Conservation (phyloP, 2,888 invertebrate genomes). For the Polia nebulosa region DNA sequence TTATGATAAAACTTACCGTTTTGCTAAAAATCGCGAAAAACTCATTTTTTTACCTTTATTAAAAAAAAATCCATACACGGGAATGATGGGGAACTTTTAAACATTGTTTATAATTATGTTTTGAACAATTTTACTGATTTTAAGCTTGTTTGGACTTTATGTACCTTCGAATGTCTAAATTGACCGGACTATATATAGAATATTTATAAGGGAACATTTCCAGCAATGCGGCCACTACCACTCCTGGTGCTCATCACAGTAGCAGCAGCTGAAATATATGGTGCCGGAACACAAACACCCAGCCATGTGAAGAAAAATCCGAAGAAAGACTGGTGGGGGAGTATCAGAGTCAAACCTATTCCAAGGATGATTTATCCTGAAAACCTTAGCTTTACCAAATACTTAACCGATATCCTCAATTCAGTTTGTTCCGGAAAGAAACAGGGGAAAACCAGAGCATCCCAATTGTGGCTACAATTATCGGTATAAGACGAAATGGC, state of each 20-base stretch:
- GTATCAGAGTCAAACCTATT: not conserved
- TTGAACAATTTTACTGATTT: too few relatives aligned
- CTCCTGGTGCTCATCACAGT: conserved; percentile 21
- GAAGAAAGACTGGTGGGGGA: conserved; percentile 8
- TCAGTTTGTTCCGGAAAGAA: not conserved
- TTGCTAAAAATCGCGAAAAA: too few relatives aligned
- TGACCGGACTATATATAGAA: too few relatives aligned
- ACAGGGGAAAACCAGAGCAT: not conserved
- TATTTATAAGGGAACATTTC: too few relatives aligned
- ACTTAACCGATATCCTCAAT: conserved; percentile 4
- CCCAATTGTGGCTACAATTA: not conserved
- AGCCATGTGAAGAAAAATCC: conserved; percentile 5
- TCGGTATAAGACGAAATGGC: not conserved
- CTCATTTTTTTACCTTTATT: too few relatives aligned
- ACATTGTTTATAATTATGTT: too few relatives aligned
- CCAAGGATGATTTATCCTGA: conserved; percentile 12
- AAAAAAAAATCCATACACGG: too few relatives aligned
- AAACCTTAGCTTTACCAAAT: not conserved
- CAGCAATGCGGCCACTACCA: conserved; percentile 16
- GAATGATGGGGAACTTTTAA: too few relatives aligned
- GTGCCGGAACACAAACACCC: not conserved
- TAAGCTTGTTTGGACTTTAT: too few relatives aligned
- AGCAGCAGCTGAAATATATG: conserved; percentile 1
- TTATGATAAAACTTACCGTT: too few relatives aligned
- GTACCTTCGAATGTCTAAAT: too few relatives aligned